Percentiles rank a stretch among this genome's conserved stretches.
Conservation (phyloP, 2,888 invertebrate genomes). For the Pyralis farinalis region DNA sequence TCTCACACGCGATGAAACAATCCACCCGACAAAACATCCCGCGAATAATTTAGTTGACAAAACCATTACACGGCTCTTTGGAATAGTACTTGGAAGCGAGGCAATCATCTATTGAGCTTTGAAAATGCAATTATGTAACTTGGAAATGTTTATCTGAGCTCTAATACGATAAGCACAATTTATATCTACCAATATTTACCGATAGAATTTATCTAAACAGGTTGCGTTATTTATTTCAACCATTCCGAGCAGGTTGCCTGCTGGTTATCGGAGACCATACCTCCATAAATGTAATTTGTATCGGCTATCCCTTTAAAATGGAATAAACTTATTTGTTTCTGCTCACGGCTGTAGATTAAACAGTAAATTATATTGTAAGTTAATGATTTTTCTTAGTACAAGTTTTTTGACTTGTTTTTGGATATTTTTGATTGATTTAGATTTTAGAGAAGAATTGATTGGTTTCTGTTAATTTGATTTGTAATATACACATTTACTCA, state of each 20-base stretch:
- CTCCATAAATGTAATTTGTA: slow-evolving; percentile 73
- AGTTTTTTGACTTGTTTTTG: slow-evolving; percentile 36
- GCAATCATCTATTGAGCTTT: slow-evolving; percentile 24
- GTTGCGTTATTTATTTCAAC: slow-evolving; percentile 68
- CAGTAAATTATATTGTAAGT: slow-evolving; percentile 48
- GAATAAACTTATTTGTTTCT: slow-evolving; percentile 66
- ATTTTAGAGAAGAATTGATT: not conserved
- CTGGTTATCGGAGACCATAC: slow-evolving; percentile 59
- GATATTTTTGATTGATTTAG: slow-evolving; percentile 12
- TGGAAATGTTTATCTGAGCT: slow-evolving; percentile 36
- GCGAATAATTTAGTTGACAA: not conserved
- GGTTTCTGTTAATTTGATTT: too few relatives aligned
- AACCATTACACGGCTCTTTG: slow-evolving; percentile 12
- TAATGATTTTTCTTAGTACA: slow-evolving; percentile 40
- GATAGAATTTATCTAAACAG: slow-evolving; percentile 72
- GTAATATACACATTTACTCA: too few relatives aligned
- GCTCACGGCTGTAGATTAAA: slow-evolving; percentile 40
- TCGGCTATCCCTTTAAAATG: slow-evolving; percentile 60
- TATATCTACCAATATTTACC: slow-evolving; percentile 69
- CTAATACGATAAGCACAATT: slow-evolving; percentile 56
- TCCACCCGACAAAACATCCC: not conserved
- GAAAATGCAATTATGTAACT: slow-evolving; percentile 39
- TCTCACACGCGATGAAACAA: slow-evolving; percentile 19
- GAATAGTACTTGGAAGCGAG: not conserved
- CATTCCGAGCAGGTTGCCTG: slow-evolving; percentile 68